Base-by-base conservation (phyloP, 1,140 invertebrate species). In the Globodera ellingtonae region DNA sequence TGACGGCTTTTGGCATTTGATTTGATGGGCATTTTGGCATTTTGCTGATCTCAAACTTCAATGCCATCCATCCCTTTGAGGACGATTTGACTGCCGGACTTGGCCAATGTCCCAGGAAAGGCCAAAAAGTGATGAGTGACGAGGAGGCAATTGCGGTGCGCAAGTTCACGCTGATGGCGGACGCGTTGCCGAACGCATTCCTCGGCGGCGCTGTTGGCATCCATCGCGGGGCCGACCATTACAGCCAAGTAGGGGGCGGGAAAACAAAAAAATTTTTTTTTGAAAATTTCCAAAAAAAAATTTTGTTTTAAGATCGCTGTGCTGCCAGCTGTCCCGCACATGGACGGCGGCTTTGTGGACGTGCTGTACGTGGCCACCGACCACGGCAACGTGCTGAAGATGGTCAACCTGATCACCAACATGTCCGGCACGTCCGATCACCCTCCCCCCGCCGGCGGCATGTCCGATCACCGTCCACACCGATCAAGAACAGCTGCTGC, bases 301-400 rank as follows among this genome's bases (percentile, higher is more conserved):
- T 73, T 24, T 24, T 21, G 3, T 56, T 18, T 24, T n/a, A 72
- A 86, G 59, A 84, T 84, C 47, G 84, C 81, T 9, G 79, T 84
- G 67, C 71, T 84, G n/a, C 44, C 76, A 24, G 62, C 62, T 21
- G 84, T 85, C 13, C 79, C 83, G 48, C 65, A 75, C 65, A 81
- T 81, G 44, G 82, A 84, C 48, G 85, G 85, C 71, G 47, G 48
- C 46, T 62, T 62, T 15, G 75, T 73, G 13, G 84, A 85, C 78
- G 85, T 85, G 52, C 35, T 86, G 15, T 85, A 83, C 72, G 84
- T 85, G 24, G 84, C 83, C 59, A 85, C 84, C 44, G 85, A 85
- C 67, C 84, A 86, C 52, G 84, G 84, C 46, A 86, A 86, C 70
- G 74, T 85, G 24, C 72, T 86, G 52, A 85, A 85, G 70, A 84